Evolutionary conservation across 2,888 invertebrate genomes (phyloP).

Genomic region (Blastobasis adustella): DNA sequence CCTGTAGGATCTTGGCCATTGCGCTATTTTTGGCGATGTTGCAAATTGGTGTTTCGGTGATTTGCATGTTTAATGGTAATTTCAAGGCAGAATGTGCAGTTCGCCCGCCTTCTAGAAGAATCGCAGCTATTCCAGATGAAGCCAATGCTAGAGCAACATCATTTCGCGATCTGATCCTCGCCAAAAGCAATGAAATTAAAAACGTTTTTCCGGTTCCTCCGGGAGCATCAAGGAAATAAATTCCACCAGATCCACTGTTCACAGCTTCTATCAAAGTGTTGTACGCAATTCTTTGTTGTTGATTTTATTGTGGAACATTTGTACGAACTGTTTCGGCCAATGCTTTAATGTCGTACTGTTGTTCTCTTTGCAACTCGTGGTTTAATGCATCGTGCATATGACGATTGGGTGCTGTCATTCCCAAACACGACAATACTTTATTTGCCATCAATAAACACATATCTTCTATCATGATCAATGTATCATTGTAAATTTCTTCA

Average conservation of each 20-base stretch:
- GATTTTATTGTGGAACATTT: constrained; percentile 21
- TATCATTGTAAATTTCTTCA: constrained; percentile 17
- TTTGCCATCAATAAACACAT: constrained; percentile 23
- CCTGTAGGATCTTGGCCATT: constrained; percentile 16
- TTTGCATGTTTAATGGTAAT: constrained; percentile 24
- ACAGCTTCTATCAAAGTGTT: constrained; percentile 21
- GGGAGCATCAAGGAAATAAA: no score
- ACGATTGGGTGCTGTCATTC: constrained; percentile 16
- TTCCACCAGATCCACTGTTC: constrained; percentile 19
- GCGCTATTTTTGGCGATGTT: constrained; percentile 20
- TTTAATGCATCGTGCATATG: constrained; percentile 13
- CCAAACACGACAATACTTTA: constrained; percentile 22
- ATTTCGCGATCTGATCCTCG: constrained; percentile 19
- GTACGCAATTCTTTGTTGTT: constrained; percentile 23
- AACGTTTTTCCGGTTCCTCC: no score
- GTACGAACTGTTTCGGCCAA: constrained; percentile 22
- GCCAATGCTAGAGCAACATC: constrained; percentile 21
- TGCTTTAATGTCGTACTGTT: no score
- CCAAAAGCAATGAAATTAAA: no score
- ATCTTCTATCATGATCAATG: constrained; percentile 19
- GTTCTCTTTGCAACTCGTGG: no score
- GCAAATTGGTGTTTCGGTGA: constrained; percentile 21
- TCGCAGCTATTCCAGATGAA: no score
- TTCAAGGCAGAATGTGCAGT: constrained; percentile 28
- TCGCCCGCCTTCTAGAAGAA: no score